Base-by-base conservation (phyloP, 64 coral and sea anemone genomes). In the Actinia tenebrosa region DNA sequence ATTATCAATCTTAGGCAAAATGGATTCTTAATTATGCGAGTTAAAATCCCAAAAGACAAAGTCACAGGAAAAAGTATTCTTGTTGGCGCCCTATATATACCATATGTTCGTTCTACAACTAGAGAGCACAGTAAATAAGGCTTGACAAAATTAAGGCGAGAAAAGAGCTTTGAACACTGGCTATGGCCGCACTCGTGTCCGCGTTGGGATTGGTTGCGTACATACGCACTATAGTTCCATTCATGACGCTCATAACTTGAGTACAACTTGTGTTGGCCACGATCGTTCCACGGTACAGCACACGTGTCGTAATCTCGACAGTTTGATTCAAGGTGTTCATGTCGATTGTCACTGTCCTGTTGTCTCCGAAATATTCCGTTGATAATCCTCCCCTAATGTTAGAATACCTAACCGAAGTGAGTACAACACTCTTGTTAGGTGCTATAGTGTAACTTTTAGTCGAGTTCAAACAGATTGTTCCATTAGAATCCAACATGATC, bases 171-270 rank as follows among this genome's bases (percentile, higher is more conserved):
- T 66, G 19, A 9, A 66, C 10, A 14, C 19, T 66, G 63, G n/a
- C 22, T 22, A 37, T 37, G 30, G 1, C 30, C 30, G 30, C 30
- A 37, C 30, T 37, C 30, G 30, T 37, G 30, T 37, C 30, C 30
- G 63, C n/a, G 63, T 88, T 60, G 10, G 87, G 87, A 44, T 88
- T 80, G 8, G 87, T 88, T 11, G 56, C 87, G 42, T 80, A 88
- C 87, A 88, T 45, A 53, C 14, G 55, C 10, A 88, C 42, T n/a
- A 88, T 62, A 6, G 87, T 88, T 4, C 77, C 87, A 42, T 79
- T 19, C 25, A 88, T 30, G 10, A 19, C 78, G 2, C 78, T 88
- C 69, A 80, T 55, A 2, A 88, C 44, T 60, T 88, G 75, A 1
- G 77, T 88, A 27, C 87, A 88, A 5, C 15, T 61, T 16, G 87